Percentiles rank a stretch among this genome's conserved stretches.
Conservation (phyloP, 2,888 invertebrate genomes). For the Sphecodes monilicornis region DNA sequence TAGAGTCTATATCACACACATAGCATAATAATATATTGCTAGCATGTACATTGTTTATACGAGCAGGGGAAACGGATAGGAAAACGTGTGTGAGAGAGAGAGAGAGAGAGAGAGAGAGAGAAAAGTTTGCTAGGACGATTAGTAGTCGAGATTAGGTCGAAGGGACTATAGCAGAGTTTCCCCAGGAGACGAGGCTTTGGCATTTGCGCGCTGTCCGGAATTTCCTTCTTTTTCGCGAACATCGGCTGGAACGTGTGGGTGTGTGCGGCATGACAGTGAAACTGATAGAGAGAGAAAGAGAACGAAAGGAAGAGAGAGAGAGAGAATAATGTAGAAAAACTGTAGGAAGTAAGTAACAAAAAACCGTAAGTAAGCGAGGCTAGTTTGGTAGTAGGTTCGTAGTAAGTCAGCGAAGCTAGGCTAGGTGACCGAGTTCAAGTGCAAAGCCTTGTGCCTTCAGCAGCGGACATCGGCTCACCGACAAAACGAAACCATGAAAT, state of each 20-base stretch:
- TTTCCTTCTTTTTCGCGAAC: slow-evolving; percentile 50
- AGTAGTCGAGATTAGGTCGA: slow-evolving; percentile 28
- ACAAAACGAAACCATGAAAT: slow-evolving; percentile 80
- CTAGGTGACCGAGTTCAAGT: slow-evolving; percentile 84
- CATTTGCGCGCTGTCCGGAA: slow-evolving; percentile 55
- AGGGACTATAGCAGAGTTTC: slow-evolving; percentile 11
- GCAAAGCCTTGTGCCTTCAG: slow-evolving; percentile 85
- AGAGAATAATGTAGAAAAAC: slow-evolving; percentile 50
- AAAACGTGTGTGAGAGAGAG: slow-evolving; percentile 16
- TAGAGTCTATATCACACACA: slow-evolving; percentile 84
- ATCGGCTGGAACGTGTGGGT: slow-evolving; percentile 19
- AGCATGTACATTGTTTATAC: slow-evolving; percentile 83
- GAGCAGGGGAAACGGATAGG: slow-evolving; percentile 59
- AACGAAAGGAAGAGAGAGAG: slow-evolving; percentile 8
- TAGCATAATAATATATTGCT: slow-evolving; percentile 84
- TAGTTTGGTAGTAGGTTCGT: slow-evolving; percentile 74
- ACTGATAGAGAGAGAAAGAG: slow-evolving; percentile 17
- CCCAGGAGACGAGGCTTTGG: slow-evolving; percentile 49
- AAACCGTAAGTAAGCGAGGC: slow-evolving; percentile 72
- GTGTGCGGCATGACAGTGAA: background rate
- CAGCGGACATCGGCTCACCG: slow-evolving; percentile 84
- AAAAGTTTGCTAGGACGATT: background rate
- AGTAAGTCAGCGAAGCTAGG: slow-evolving; percentile 80
- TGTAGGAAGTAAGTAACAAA: slow-evolving; percentile 70
- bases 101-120: slow-evolving; percentile 6